Conservation (phyloP, 2,888 invertebrate genomes). For the Deilephila porcellus region DNA sequence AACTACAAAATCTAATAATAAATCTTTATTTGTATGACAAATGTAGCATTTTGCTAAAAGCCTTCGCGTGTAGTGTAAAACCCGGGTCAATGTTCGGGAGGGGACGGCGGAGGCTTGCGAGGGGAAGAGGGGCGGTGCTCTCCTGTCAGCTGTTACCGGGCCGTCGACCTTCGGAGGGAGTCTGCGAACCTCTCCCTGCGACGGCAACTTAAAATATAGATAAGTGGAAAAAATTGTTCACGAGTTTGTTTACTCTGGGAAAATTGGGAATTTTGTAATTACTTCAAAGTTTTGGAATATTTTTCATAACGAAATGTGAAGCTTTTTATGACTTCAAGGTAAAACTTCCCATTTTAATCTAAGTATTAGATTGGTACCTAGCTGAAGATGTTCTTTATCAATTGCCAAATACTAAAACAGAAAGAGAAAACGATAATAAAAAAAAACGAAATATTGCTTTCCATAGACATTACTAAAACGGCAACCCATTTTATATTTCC, state of each 20-base stretch:
- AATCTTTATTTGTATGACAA: constrained; percentile 12
- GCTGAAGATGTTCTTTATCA: background rate
- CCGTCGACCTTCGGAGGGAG: constrained; percentile 61
- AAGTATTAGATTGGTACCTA: background rate
- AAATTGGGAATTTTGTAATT: background rate
- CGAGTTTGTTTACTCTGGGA: constrained; percentile 2
- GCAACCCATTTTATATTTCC: too few species aligned
- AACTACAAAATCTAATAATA: background rate
- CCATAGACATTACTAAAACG: too few species aligned
- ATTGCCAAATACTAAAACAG: too few species aligned
- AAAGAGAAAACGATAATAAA: too few species aligned
- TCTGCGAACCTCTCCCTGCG: constrained; percentile 40
- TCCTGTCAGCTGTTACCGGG: constrained; percentile 74
- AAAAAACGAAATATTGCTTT: too few species aligned
- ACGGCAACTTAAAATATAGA: constrained; percentile 21
- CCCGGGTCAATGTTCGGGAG: constrained; percentile 21
- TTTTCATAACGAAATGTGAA: background rate
- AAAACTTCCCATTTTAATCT: background rate
- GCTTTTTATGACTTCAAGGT: background rate
- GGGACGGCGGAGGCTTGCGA: constrained; percentile 57
- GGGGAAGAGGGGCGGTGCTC: constrained; percentile 60
- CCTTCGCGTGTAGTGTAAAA: constrained; percentile 30
- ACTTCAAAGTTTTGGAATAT: background rate
- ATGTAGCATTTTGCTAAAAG: constrained; percentile 39
- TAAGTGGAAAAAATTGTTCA: constrained; percentile 21